Conservation (phyloP, 1,140 invertebrate genomes). For the Dinothrombium tinctorium region DNA sequence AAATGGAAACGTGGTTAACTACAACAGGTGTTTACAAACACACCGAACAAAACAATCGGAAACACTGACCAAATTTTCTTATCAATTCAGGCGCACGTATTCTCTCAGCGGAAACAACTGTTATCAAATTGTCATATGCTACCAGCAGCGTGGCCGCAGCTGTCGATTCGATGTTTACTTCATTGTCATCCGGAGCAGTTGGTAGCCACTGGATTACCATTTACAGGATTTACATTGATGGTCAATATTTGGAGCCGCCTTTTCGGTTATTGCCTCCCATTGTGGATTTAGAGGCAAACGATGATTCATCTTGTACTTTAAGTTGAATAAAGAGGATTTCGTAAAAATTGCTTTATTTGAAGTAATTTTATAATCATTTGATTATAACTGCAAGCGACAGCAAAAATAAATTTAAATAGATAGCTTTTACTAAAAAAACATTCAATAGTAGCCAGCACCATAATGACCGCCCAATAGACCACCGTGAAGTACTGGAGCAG, state of each 20-base stretch:
- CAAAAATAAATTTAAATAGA: too few relatives aligned
- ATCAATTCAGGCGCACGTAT: neutral
- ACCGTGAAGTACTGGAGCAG: too few relatives aligned
- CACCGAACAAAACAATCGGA: neutral
- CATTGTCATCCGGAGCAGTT: neutral
- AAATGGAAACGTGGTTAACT: conserved; percentile 4
- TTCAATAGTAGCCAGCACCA: too few relatives aligned
- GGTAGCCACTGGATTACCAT: neutral
- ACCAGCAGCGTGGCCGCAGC: neutral
- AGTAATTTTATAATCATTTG: too few relatives aligned
- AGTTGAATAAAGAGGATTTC: too few relatives aligned
- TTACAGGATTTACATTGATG: conserved; percentile 2
- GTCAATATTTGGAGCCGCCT: conserved; percentile 2
- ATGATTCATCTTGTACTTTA: neutral
- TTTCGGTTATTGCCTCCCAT: neutral
- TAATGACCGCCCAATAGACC: too few relatives aligned
- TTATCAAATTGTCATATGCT: neutral
- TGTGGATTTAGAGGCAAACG: neutral
- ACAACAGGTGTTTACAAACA: conserved; percentile 3
- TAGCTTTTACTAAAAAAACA: too few relatives aligned
- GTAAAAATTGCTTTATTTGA: too few relatives aligned
- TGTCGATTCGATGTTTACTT: conserved; percentile 1
- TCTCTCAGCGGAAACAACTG: conserved; percentile 2
- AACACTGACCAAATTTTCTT: neutral
- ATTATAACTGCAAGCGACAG: too few relatives aligned